Evolutionary conservation across 2,113 vertebrate species (phyloP), one percentile per base, ranked within the genome.

Genomic region (Phaethornis superciliosus): DNA sequence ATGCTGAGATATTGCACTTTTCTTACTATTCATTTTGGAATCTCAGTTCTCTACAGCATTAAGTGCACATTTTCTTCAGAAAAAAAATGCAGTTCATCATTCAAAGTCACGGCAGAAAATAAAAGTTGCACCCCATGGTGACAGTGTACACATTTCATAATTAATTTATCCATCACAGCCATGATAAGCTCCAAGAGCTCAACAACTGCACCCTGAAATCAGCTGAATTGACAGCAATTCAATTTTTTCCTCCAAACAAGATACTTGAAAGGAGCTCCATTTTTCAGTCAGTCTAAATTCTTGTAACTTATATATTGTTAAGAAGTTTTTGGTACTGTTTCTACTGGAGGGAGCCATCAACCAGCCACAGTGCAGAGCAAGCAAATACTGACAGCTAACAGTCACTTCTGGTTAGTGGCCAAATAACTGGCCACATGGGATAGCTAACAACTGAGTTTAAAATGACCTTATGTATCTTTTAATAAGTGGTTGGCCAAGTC

Each of bases 101-200:
- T 95, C 80, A 70, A 92, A 96, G 42, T 81, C 68, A 86, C 37
- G 60, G 46, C 40, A 84, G 56, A 90, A 95, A 68, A 86, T 70
- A 92, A 90, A 64, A 23, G 37, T 30, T 83, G 46, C 49, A 51
- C 42, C 86, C 51, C 91, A 77, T 42, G 30, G 24, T 40, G 42
- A 78, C 22, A 81, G 32, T 21, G 26, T 49, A 58, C 24, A 89
- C 37, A 84, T 63, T 88, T 74, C 20, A 63, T 42, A 26, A 91
- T 44, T 0, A 93, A 88, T 75, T 85, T 23, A 46, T 47, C 51
- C 40, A 52, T 33, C 74, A 81, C 33, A 59, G 81, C 11, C 59
- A 40, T 2, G 4, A 26, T 65, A 81, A 75, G 11, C 5, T 55
- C n/a, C 27, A 93, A 35, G 58, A 69, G 22, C 60, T 86, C 46